Evolutionary conservation across 2,888 invertebrate genomes (phyloP).

Genomic region (Hemicrepidius hirtus): DNA sequence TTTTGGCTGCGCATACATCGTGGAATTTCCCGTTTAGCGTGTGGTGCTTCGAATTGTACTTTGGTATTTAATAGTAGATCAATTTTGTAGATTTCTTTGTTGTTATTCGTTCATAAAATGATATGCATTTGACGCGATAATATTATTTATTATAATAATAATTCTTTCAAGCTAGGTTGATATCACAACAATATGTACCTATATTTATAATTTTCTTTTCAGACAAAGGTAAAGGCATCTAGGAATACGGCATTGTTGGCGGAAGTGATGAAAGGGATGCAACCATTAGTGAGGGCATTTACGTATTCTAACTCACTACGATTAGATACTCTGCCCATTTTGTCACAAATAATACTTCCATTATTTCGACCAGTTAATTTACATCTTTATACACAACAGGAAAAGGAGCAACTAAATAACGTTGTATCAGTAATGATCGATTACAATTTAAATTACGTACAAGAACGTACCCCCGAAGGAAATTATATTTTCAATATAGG

Average conservation of each 20-base stretch:
- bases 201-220: too few species aligned
- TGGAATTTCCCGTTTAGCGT: slow-evolving; percentile 18
- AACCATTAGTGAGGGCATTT: slow-evolving; percentile 73
- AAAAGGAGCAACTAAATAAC: slow-evolving; percentile 80
- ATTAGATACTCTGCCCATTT: slow-evolving; percentile 82
- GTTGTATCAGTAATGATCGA: slow-evolving; percentile 91
- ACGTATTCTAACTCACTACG: slow-evolving; percentile 73
- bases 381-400: slow-evolving; percentile 84
- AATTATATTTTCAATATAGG: slow-evolving; percentile 78
- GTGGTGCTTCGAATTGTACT: slow-evolving; percentile 22
- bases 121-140: too few species aligned
- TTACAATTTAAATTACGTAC: slow-evolving; percentile 89
- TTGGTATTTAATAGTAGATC: background rate
- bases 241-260: slow-evolving; percentile 75
- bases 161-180: too few species aligned
- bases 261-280: slow-evolving; percentile 79
- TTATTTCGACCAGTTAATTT: slow-evolving; percentile 81
- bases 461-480: slow-evolving; percentile 86
- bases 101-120: too few species aligned
- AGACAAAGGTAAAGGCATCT: slow-evolving; percentile 76
- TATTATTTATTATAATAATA: too few species aligned
- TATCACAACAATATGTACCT: too few species aligned
- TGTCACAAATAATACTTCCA: slow-evolving; percentile 84
- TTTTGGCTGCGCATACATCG: slow-evolving; percentile 18
- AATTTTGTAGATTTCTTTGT: background rate